Percentiles rank a stretch among this genome's conserved stretches.
Conservation (phyloP, 2,797 vertebrate species). For the Thalassophryne amazonica region DNA sequence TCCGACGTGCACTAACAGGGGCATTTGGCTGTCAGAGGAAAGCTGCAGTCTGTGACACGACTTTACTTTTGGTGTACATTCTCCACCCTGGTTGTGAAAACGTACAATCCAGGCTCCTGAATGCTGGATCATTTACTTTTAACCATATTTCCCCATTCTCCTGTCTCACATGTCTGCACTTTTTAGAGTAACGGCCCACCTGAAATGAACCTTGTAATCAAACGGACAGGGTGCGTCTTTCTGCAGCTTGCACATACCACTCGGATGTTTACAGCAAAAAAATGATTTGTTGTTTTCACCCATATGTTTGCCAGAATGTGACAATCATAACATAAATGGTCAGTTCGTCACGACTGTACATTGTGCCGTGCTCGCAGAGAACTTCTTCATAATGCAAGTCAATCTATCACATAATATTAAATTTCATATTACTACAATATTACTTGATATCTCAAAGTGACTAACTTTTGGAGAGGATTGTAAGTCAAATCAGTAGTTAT, state of each 20-base stretch:
- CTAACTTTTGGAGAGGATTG: too few species aligned
- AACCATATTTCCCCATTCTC: constrained; percentile 25
- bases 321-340: too few species aligned
- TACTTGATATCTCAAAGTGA: too few species aligned
- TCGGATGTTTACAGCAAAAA: too few species aligned
- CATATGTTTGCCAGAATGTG: too few species aligned
- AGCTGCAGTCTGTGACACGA: constrained; percentile 27
- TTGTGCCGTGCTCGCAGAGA: too few species aligned
- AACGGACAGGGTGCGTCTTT: constrained; percentile 36
- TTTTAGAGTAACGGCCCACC: constrained; percentile 71
- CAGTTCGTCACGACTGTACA: too few species aligned
- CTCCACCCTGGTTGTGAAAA: constrained; percentile 57
- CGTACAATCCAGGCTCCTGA: constrained; percentile 59
- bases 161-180: constrained; percentile 52
- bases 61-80: constrained; percentile 58
- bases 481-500: too few species aligned
- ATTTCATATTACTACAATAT: too few species aligned
- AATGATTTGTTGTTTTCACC: too few species aligned
- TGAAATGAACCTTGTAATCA: constrained; percentile 54
- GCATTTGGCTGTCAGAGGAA: constrained; percentile 34
- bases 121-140: constrained; percentile 25
- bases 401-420: too few species aligned
- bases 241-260: constrained; percentile 32
- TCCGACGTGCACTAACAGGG: constrained; percentile 12
- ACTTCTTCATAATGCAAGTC: too few species aligned